Evolutionary conservation across 2,113 vertebrate species (phyloP).

Genomic region (Tragelaphus buxtoni): DNA sequence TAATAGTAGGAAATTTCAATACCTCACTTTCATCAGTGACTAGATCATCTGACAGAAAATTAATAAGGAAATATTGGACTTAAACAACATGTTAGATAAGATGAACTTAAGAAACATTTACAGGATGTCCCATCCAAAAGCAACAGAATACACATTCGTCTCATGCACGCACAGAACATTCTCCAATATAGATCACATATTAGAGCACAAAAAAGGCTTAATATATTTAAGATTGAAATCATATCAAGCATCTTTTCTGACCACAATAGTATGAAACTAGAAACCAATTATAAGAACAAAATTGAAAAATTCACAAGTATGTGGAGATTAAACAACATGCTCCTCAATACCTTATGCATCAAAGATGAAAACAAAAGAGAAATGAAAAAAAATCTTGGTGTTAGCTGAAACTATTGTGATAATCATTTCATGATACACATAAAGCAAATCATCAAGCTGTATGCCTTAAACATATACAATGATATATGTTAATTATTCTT

Average conservation of each 20-base stretch:
- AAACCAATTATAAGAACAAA: background rate
- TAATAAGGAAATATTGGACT: background rate
- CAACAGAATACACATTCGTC: background rate
- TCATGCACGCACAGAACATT: background rate
- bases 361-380: background rate
- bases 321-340: background rate
- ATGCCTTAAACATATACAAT: background rate
- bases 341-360: background rate
- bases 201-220: background rate
- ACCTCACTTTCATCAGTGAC: background rate
- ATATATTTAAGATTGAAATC: background rate
- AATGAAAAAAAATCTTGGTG: background rate
- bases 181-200: background rate
- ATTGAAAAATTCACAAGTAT: background rate
- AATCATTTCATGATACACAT: background rate
- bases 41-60: background rate
- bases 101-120: background rate
- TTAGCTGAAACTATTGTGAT: background rate
- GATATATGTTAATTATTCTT: background rate
- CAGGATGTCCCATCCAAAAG: background rate
- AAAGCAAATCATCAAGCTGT: background rate
- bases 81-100: background rate
- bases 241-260: background rate
- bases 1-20: background rate
- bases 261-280: background rate